These are phyloP conservation scores for Plecturocebus donacophilus DNA, from an alignment of 2,113 vertebrate species.

Conservation along the genomic window DNA sequence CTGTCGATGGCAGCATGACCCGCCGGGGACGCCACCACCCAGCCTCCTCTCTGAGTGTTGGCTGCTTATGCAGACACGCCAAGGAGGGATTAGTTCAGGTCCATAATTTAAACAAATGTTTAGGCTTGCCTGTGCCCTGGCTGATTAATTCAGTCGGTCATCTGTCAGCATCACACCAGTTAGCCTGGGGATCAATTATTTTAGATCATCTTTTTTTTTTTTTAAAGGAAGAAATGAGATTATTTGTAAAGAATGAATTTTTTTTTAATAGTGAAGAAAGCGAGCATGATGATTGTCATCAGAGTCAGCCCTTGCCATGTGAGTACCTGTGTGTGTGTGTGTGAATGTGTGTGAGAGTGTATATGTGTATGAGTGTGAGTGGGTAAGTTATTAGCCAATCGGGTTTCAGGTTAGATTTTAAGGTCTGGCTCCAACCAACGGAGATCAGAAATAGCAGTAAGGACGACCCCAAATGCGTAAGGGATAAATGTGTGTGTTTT, in stretches of 20 bases:
- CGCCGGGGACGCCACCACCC: accelerated
- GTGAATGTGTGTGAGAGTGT: neutral
- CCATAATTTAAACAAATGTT: neutral
- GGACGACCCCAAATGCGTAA: no score
- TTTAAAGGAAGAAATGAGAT: neutral
- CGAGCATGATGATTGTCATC: neutral
- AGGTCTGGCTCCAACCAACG: no score
- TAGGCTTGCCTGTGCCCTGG: neutral
- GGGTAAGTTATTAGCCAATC: no score
- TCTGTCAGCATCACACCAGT: neutral
- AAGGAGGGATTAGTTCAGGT: neutral
- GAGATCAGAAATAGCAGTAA: no score
- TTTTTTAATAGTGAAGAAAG: neutral
- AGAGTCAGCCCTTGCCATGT: neutral
- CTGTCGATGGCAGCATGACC: neutral
- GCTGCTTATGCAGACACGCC: neutral
- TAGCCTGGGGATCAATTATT: neutral
- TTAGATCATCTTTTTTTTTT: neutral
- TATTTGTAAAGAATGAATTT: neutral
- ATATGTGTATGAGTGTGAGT: neutral
- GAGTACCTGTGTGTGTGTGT: neutral
- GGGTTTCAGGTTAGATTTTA: no score
- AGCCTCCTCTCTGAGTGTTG: neutral
- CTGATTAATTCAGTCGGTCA: neutral
- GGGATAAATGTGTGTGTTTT: no score